These are phyloP conservation scores for Phalacrocorax aristotelis DNA, from an alignment of 2,113 vertebrate species.

Conservation along the genomic window DNA sequence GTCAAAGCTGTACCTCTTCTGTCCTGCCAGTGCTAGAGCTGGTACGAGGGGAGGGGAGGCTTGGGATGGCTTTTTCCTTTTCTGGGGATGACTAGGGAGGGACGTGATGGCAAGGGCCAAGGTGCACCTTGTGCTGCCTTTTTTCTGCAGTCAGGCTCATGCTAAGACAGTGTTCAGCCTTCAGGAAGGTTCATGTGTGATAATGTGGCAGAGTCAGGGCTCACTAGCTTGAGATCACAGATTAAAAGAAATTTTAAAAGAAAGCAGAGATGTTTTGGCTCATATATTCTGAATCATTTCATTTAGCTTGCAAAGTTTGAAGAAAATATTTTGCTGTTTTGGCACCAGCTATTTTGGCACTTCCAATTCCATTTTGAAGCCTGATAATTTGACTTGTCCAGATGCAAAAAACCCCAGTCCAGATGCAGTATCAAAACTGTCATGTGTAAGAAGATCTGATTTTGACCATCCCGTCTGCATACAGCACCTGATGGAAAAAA, in stretches of 20 bases:
- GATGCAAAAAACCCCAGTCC: neutral
- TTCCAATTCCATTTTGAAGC: neutral
- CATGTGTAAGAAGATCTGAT: neutral
- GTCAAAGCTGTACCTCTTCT: neutral
- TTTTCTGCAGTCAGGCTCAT: neutral
- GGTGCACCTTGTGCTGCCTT: neutral
- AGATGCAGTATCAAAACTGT: neutral
- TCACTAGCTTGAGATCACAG: neutral
- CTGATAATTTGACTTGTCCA: neutral
- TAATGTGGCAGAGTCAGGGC: neutral
- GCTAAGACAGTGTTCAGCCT: neutral
- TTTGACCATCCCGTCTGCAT: neutral
- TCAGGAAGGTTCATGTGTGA: rapidly evolving
- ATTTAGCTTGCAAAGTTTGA: neutral
- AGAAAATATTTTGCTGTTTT: neutral
- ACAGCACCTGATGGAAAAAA: neutral
- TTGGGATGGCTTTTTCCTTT: neutral
- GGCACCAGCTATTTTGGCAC: neutral
- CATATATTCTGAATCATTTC: neutral
- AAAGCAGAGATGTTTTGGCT: neutral
- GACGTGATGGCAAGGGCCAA: neutral
- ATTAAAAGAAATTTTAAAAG: neutral
- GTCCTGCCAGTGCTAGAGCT: neutral
- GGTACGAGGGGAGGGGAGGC: rapidly evolving
- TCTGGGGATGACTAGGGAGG: neutral